Base-by-base conservation (phyloP, 2,797 vertebrate species). In the Fratercula arctica region DNA sequence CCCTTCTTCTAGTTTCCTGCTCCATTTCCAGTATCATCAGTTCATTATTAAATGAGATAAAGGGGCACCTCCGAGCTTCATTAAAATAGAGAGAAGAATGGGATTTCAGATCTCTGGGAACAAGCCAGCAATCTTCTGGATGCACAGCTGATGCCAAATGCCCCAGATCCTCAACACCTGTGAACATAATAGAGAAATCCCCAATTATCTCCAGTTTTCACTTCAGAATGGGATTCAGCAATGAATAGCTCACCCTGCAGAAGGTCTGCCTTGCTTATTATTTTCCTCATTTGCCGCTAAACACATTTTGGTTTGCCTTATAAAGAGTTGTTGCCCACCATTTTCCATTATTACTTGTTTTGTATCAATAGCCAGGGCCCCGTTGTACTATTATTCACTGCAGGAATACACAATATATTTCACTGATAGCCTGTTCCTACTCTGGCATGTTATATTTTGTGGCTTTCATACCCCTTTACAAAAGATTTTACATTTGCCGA, bases 151-250 rank as follows among this genome's bases (percentile, higher is more conserved):
- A 93, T 97, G 98, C 48, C 98, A 98, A 89, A 99, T 95, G 75
- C 99, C 98, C 98, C 98, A 98, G 24, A 98, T 95, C 96, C 98
- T 98, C 96, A 99, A 95, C 67, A 99, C 98, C 99, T 99, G 95
- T 21, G 43, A 68, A 63, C 15, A 88, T 16, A 78, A 74, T 54
- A 88, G 86, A 93, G 85, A 87, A 96, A 95, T 87, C 83, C 53
- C 85, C 89, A 85, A 92, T 95, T 96, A 92, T 66, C 88, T 93
- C 61, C 35, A 39, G 35, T 29, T 87, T 90, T 73, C 45, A 8
- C 45, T 91, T 90, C 83, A 21, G 75, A 89, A 37, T 13, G 25
- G 60, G 39, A 87, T 53, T 68, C 76, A 51, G 75, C 79, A 89
- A 54, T 54, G 35, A 94, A 74, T 17, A 77, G 60, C 64, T 94